Percentiles rank a stretch among this genome's conserved stretches.
These are phyloP conservation scores for Mythimna albipuncta DNA, from an alignment of 2,888 invertebrate species.

Conservation along the genomic window DNA sequence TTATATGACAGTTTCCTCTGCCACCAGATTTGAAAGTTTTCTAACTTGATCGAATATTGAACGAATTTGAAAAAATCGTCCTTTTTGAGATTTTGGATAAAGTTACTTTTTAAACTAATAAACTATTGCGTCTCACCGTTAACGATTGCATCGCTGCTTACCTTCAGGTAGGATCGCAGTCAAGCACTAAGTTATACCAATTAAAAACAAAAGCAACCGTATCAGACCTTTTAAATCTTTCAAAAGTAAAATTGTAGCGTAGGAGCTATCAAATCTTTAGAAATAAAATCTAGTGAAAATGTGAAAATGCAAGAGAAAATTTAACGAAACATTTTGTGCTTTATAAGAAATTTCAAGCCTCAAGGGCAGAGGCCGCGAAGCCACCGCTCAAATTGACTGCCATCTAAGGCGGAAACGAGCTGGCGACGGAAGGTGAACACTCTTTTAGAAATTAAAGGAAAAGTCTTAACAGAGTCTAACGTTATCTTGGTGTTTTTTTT, in stretches of 20 bases:
- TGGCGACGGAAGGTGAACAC: slow-evolving; percentile 52
- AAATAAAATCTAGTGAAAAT: slow-evolving; percentile 10
- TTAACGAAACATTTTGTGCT: slow-evolving; percentile 29
- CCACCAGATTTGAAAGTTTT: too few species aligned
- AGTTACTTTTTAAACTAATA: too few species aligned
- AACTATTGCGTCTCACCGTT: too few species aligned
- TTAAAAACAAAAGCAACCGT: too few species aligned
- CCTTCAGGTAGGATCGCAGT: too few species aligned
- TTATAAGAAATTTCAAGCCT: slow-evolving; percentile 45
- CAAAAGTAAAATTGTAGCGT: not conserved
- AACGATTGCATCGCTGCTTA: too few species aligned
- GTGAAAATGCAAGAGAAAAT: slow-evolving; percentile 23
- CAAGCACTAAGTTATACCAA: too few species aligned
- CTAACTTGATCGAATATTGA: too few species aligned
- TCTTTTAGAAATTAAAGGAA: slow-evolving; percentile 60
- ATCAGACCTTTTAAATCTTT: not conserved
- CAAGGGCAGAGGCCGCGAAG: slow-evolving; percentile 41
- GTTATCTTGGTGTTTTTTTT: slow-evolving; percentile 20
- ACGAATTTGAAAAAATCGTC: too few species aligned
- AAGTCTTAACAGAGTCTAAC: slow-evolving; percentile 19
- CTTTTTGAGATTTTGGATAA: too few species aligned
- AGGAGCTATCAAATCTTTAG: not conserved
- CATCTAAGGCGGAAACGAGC: slow-evolving; percentile 66
- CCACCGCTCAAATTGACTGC: slow-evolving; percentile 63
- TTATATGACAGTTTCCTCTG: too few species aligned